These are phyloP conservation scores for Dendronephthya gigantea DNA, from an alignment of 64 coral and sea anemone species.

Conservation along the genomic window DNA sequence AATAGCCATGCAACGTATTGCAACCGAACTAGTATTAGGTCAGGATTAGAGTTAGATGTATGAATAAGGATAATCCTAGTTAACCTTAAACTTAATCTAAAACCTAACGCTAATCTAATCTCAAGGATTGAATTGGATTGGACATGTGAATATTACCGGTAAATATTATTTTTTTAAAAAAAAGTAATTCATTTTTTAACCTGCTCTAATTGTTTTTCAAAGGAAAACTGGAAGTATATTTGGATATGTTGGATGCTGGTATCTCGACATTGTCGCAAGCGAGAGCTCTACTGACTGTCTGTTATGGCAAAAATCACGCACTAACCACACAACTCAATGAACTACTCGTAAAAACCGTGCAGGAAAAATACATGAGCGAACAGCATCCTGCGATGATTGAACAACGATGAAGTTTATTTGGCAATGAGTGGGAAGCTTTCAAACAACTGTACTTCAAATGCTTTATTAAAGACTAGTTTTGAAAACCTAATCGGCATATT, in stretches of 20 bases:
- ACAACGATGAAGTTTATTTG: not conserved
- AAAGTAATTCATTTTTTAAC: not conserved
- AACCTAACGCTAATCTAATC: no score
- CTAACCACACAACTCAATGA: conserved; percentile 27
- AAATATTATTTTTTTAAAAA: not conserved
- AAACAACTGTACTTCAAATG: not conserved
- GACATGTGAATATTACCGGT: not conserved
- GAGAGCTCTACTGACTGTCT: conserved; percentile 30
- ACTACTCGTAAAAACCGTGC: conserved; percentile 13
- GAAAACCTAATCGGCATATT: no score
- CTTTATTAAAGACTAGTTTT: no score
- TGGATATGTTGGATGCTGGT: conserved; percentile 35
- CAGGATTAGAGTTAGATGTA: no score
- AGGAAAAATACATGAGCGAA: conserved; percentile 3
- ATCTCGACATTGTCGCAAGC: conserved; percentile 31
- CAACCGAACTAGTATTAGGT: no score
- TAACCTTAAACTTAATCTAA: no score
- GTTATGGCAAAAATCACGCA: conserved; percentile 32
- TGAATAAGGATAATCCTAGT: no score
- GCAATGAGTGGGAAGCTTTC: not conserved
- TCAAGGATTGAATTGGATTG: no score
- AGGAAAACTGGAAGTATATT: conserved; percentile 51
- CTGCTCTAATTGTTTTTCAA: not conserved
- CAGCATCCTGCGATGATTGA: not conserved
- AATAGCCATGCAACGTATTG: no score